A percentile compares a stretch with the other conserved stretches of the same genome.
Conservation (phyloP, 2,888 invertebrate species). For the Campoletis raptor region DNA sequence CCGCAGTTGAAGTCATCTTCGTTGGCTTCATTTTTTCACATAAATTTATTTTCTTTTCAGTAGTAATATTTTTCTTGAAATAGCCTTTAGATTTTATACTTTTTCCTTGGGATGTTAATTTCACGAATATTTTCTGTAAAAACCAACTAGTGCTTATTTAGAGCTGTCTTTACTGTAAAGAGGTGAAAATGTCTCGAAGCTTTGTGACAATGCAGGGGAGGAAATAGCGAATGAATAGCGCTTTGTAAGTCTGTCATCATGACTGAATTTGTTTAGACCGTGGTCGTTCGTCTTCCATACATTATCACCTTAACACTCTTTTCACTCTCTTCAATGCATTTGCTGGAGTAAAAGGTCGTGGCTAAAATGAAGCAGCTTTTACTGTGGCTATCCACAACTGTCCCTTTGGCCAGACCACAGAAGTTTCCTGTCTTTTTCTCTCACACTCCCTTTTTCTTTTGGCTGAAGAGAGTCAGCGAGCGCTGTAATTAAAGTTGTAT, state of each 20-base stretch:
- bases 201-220: slow-evolving; percentile 32
- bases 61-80: not conserved
- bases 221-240: slow-evolving; percentile 36
- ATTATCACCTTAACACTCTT: slow-evolving; percentile 27
- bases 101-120: not conserved
- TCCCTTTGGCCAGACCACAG: slow-evolving; percentile 50
- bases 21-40: not conserved
- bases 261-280: slow-evolving; percentile 58
- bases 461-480: slow-evolving; percentile 22
- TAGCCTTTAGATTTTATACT: not conserved
- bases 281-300: slow-evolving; percentile 34
- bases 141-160: not conserved
- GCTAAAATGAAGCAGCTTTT: slow-evolving; percentile 59
- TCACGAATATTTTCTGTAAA: not conserved
- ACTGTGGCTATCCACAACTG: slow-evolving; percentile 57
- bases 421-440: not conserved
- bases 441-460: not conserved
- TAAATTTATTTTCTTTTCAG: not conserved
- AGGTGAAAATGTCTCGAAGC: slow-evolving; percentile 39
- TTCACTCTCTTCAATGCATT: slow-evolving; percentile 27
- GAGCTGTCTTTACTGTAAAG: slow-evolving; percentile 55
- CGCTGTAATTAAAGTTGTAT: slow-evolving; percentile 68
- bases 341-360: slow-evolving; percentile 36
- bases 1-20: not conserved
- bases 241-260: slow-evolving; percentile 38